phyloP scores from a whole-genome alignment of 1,140 invertebrate genomes.

The Idris sp. region DNA sequence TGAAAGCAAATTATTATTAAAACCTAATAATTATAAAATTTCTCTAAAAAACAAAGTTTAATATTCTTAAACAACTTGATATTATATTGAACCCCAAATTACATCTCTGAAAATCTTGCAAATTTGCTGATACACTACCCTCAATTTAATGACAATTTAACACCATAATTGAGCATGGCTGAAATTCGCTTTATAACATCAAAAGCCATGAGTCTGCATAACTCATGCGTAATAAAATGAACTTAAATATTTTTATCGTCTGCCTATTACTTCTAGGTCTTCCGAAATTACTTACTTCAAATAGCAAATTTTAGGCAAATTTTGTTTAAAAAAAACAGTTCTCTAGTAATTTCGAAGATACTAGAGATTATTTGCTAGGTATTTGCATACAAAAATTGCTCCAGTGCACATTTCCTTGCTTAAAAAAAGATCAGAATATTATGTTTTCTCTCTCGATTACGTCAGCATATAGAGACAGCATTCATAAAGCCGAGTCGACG shows the following conservation, averaged over 20 bases:
- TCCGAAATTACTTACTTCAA: constrained; percentile 21
- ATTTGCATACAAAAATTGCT: constrained; percentile 25
- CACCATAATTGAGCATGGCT: constrained; percentile 8
- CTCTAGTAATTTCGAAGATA: too few species aligned
- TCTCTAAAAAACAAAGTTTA: too few species aligned
- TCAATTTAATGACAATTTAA: constrained; percentile 14
- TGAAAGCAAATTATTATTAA: too few species aligned
- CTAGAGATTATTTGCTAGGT: too few species aligned
- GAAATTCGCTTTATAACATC: constrained; percentile 30
- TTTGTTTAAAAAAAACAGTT: too few species aligned
- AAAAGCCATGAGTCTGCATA: constrained; percentile 19
- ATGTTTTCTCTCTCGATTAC: constrained; percentile 2
- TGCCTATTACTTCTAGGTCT: constrained; percentile 12
- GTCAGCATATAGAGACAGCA: constrained; percentile 18
- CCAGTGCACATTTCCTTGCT: constrained; percentile 21
- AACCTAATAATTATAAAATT: too few species aligned
- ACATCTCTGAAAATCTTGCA: too few species aligned
- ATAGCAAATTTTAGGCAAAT: constrained; percentile 32
- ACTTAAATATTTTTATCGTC: constrained; percentile 21
- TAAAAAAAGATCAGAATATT: too few species aligned
- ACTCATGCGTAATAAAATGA: constrained; percentile 26
- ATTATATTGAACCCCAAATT: too few species aligned
- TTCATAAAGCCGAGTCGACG: constrained; percentile 33
- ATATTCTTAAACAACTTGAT: too few species aligned
- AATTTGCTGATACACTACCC: not conserved